Conservation (phyloP, 1,140 invertebrate species). For the Diabrotica virgifera region DNA sequence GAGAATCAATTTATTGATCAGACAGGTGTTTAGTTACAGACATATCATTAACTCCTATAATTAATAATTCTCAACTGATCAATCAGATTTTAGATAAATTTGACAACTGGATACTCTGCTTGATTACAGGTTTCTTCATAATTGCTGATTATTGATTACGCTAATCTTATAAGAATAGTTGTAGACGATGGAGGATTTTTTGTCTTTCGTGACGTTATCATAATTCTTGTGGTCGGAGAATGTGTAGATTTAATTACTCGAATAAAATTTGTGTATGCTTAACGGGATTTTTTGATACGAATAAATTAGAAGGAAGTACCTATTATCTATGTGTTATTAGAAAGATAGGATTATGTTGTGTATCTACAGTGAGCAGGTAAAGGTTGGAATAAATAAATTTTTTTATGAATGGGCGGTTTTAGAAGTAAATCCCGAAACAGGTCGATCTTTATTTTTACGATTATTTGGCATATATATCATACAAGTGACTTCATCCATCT, state of each 20-base stretch:
- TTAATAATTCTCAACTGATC: slow-evolving; percentile 1
- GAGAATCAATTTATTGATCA: slow-evolving; percentile 3
- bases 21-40: neutral
- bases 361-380: too few relatives aligned
- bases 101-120: neutral
- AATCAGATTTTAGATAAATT: slow-evolving; percentile 1
- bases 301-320: too few relatives aligned
- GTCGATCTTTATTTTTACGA: too few relatives aligned
- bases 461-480: too few relatives aligned
- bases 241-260: neutral
- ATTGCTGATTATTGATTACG: slow-evolving; percentile 2
- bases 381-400: too few relatives aligned
- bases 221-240: neutral
- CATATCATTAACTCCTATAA: slow-evolving; percentile 3
- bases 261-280: neutral
- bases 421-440: too few relatives aligned
- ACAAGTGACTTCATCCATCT: too few relatives aligned
- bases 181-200: neutral
- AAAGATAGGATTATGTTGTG: too few relatives aligned
- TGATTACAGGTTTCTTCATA: slow-evolving; percentile 2
- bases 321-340: too few relatives aligned
- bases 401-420: too few relatives aligned
- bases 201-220: neutral
- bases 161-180: slow-evolving; percentile 3
- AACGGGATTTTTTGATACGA: too few relatives aligned